Base-by-base conservation (phyloP, 2,113 vertebrate genomes). In the Gobio gobio region DNA sequence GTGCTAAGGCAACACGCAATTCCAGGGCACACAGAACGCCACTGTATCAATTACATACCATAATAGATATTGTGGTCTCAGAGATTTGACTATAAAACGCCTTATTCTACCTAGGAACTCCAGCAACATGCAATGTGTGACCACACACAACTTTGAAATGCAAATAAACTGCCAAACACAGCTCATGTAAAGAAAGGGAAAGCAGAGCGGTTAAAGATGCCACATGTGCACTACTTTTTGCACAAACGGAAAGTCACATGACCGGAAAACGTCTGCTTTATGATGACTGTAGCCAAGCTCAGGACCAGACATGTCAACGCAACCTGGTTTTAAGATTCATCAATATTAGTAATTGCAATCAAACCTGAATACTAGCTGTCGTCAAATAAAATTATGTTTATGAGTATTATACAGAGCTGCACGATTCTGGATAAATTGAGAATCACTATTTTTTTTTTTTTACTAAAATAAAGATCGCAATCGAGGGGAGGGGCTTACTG, bases 141-240 rank as follows among this genome's bases (percentile, higher is more conserved):
- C 33, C 26, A 56, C 74, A 76, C 9, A 7, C 7, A 75, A 16
- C 24, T 0, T 33, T 33, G 2, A 76, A 76, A 77, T 13, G 56
- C 33, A 36, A 78, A 78, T 8, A 59, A n/a, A 58, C 29, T 43
- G 54, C 18, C 18, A 78, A 7, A 13, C 40, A 26, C 47, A 24
- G 40, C 54, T 58, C 51, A 10, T 22, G 10, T 33, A 33, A 56
- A 77, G 26, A 18, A 56, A 10, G 26, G 18, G 16, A 77, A 36
- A 36, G 4, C 26, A n/a, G 2, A 24, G 54, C n/a, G 76, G 54
- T 59, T 61, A 59, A 78, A 61, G 76, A 78, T 2, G 29, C 33
- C 33, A 78, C 20, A 13, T 8, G 54, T 59, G 76, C 75, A 77
- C 29, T 33, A n/a, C 51, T 58, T 77, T 61, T 77, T 61, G 10